phyloP scores from a whole-genome alignment of 2,797 vertebrate species.

The Petrocephalus sullivani region DNA sequence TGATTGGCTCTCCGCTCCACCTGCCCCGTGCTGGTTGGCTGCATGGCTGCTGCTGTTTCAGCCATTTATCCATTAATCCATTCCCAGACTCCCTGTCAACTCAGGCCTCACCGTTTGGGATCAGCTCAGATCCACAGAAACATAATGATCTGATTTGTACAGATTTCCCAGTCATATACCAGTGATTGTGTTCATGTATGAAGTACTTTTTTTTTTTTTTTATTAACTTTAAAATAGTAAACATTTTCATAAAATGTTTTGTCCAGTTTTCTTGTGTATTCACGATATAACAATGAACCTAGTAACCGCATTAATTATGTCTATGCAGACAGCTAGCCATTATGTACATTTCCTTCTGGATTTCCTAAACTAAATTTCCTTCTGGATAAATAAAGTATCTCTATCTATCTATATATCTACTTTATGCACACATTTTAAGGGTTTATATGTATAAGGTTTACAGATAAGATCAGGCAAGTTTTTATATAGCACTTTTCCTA shows the following conservation, averaged over 20 bases:
- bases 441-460: background rate
- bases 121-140: background rate
- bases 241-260: background rate
- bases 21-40: background rate
- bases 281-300: background rate
- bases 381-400: too few relatives aligned
- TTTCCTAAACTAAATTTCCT: too few relatives aligned
- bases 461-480: background rate
- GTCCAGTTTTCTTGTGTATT: background rate
- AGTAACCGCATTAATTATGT: background rate
- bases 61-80: background rate
- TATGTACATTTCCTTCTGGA: background rate
- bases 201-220: background rate
- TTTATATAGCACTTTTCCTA: background rate
- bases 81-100: background rate
- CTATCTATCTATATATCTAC: background rate
- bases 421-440: background rate
- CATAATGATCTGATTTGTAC: background rate
- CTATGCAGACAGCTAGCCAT: background rate
- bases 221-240: background rate
- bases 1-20: conserved; percentile 40
- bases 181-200: background rate
- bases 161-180: background rate
- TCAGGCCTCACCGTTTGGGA: background rate
- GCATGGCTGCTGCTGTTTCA: background rate